Evolutionary conservation across 1,140 invertebrate genomes (phyloP), one percentile per base, ranked within the genome.

Genomic region (Ephestia elutella): DNA sequence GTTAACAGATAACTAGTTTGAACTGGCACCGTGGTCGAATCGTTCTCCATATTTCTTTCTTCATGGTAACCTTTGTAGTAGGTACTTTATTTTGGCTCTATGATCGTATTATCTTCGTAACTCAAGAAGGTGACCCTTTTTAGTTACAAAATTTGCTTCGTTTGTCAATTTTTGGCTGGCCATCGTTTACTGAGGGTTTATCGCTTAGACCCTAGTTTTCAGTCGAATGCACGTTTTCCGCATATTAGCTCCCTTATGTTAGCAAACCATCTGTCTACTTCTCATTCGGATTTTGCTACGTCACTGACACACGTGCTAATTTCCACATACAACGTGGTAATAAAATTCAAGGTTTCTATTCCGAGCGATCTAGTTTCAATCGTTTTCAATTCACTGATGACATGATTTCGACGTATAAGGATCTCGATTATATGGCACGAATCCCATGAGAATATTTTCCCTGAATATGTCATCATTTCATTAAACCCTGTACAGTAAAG

Each of bases 311-410:
- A 57, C 57, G 64, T 70, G 75, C 57, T 77, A 74, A 77, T 77
- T 77, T 73, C 68, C 70, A 75, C 66, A 70, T 63, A 60, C 32
- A 60, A 66, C 59, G 58, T 59, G 62, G 63, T 63, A 69, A 71
- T 70, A 72, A 66, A 65, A 62, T 61, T 60, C 71, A 74, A 78
- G 71, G 75, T 70, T 54, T 38, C 38, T 3, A 15, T 44, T 44
- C 38, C 4, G 38, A 53, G 50, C 20, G 49, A 50, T 50, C 49
- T 21, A 50, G 49, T 44, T 44, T 21, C 49, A 25, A 50, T 25
- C 9, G 18, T 50, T 11, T 25, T 50, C 49, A 20, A 25, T 25
- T 50, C 49, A 20, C 5, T 50, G 13, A 50, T 50, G n/a, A 2
- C 38, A 44, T 15, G n/a, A 3, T 44, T 44, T 1, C 13, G 10